Conservation (phyloP, 1,140 invertebrate species). For the Brachionus koreanus region DNA sequence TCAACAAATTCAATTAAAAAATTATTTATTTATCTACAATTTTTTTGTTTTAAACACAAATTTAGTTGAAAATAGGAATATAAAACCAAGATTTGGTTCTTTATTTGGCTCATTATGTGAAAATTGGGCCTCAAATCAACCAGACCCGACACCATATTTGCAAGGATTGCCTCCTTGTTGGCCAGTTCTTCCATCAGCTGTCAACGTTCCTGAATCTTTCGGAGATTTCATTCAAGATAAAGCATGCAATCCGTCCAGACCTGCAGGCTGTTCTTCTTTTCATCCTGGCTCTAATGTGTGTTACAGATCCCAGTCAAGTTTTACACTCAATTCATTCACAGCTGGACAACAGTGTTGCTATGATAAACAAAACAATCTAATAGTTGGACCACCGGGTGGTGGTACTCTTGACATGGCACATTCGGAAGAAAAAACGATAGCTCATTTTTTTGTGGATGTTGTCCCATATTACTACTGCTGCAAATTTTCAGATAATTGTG, state of each 20-base stretch:
- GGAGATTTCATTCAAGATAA: neutral
- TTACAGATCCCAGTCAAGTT: conserved; percentile 5
- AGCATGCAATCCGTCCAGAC: neutral
- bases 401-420: neutral
- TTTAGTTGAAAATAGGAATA: neutral
- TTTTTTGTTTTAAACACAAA: neutral
- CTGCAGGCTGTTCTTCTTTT: neutral
- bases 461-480: neutral
- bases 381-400: neutral
- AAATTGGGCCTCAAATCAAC: neutral
- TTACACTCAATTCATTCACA: neutral
- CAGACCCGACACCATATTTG: neutral
- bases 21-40: neutral
- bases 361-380: neutral
- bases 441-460: neutral
- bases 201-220: neutral
- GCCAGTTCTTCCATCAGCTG: neutral
- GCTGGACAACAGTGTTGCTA: conserved; percentile 1
- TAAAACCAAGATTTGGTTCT: neutral
- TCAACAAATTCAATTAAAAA: neutral
- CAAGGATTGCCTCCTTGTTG: neutral
- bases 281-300: neutral
- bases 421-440: neutral
- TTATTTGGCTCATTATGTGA: neutral
- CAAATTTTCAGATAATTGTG: neutral